A percentile compares a stretch with the other conserved stretches of the same genome.
Conservation (phyloP, 2,888 invertebrate genomes). For the Philaethria dido region DNA sequence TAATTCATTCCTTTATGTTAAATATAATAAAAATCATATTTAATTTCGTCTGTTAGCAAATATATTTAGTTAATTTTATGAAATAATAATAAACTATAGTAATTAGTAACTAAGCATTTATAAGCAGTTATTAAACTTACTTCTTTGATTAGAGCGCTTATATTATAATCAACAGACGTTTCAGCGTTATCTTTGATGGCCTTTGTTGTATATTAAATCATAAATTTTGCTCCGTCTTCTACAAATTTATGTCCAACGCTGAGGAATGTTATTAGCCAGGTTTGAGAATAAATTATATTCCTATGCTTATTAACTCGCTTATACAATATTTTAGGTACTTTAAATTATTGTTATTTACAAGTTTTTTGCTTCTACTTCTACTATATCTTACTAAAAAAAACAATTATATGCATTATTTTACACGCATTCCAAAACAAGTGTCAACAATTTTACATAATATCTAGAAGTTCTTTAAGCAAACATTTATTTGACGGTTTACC, state of each 20-base stretch:
- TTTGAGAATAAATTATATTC: constrained; percentile 18
- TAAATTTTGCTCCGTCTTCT: constrained; percentile 23
- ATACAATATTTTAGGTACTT: background rate
- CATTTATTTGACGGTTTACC: background rate
- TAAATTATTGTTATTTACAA: background rate
- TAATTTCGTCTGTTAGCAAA: no score
- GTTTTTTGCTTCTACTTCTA: background rate
- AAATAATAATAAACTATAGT: no score
- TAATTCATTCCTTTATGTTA: no score
- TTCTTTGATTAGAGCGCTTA: background rate
- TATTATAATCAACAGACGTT: constrained; percentile 13
- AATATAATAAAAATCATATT: no score
- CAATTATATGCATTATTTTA: background rate
- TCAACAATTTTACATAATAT: background rate
- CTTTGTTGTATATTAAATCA: constrained; percentile 24
- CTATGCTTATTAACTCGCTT: background rate
- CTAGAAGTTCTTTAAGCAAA: background rate
- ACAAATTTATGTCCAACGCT: constrained; percentile 27
- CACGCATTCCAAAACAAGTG: background rate
- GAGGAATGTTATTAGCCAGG: constrained; percentile 23
- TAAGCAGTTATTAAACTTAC: background rate
- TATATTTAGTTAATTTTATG: no score
- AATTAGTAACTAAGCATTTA: no score
- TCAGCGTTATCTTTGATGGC: constrained; percentile 15
- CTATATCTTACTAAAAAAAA: background rate